Percentiles rank a stretch among this genome's conserved stretches.
These are phyloP conservation scores for Tineola bisselliella DNA, from an alignment of 2,888 invertebrate species.

Conservation along the genomic window DNA sequence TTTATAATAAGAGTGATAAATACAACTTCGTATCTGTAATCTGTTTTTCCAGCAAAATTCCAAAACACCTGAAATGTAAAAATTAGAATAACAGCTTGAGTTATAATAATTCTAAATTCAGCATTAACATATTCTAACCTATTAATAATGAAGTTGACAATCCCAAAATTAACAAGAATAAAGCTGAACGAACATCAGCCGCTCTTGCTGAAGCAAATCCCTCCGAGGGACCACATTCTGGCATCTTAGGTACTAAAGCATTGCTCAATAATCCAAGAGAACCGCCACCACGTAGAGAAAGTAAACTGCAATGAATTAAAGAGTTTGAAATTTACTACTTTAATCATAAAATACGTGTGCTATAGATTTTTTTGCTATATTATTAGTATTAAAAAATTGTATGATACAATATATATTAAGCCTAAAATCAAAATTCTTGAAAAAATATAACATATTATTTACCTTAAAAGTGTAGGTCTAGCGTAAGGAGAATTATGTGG, in stretches of 20 bases:
- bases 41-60: slow-evolving; percentile 55
- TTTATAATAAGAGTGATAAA: slow-evolving; percentile 15
- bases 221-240: slow-evolving; percentile 59
- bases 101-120: too few species aligned
- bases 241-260: slow-evolving; percentile 57
- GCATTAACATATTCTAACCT: slow-evolving; percentile 35
- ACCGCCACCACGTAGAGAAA: slow-evolving; percentile 47
- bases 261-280: slow-evolving; percentile 42
- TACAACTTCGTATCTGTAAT: slow-evolving; percentile 24
- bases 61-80: slow-evolving; percentile 35
- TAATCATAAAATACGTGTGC: too few species aligned
- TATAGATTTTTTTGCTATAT: too few species aligned
- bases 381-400: too few species aligned
- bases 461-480: slow-evolving; percentile 67
- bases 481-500: slow-evolving; percentile 66
- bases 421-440: too few species aligned
- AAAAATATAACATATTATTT: slow-evolving; percentile 17
- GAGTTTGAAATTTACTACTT: too few species aligned
- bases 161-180: slow-evolving; percentile 59
- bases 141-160: slow-evolving; percentile 36
- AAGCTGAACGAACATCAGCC: slow-evolving; percentile 68
- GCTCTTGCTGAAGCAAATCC: slow-evolving; percentile 69
- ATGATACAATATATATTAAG: too few species aligned
- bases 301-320: slow-evolving; percentile 30
- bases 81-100: not conserved